These are phyloP conservation scores for Steromphala cineraria DNA, from an alignment of 2,888 invertebrate genomes.

Conservation along the genomic window DNA sequence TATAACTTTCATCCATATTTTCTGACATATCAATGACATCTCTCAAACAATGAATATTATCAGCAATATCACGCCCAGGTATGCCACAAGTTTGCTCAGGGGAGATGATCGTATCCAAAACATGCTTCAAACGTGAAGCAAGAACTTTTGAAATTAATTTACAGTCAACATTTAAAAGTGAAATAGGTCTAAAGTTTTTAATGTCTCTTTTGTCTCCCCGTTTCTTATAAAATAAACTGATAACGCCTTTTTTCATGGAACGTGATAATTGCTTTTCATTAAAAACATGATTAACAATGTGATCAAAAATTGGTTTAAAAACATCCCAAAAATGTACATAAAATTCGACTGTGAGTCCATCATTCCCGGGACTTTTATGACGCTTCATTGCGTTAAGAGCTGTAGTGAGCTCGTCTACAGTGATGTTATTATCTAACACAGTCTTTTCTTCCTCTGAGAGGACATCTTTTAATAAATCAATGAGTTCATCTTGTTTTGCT, in stretches of 20 bases:
- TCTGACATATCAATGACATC: not conserved
- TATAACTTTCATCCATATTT: not conserved
- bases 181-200: not conserved
- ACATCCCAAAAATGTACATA: not conserved
- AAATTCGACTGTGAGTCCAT: not conserved
- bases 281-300: not conserved
- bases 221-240: not conserved
- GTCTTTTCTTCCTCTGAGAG: not conserved
- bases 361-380: not conserved
- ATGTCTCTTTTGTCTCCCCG: not conserved
- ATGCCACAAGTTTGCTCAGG: not conserved
- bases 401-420: not conserved
- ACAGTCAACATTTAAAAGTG: not conserved
- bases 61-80: not conserved
- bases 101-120: not conserved
- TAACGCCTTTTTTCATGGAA: not conserved
- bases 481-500: not conserved
- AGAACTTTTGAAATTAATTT: not conserved
- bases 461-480: not conserved
- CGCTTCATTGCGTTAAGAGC: not conserved
- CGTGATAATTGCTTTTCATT: not conserved
- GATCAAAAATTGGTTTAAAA: not conserved
- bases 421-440: not conserved
- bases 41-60: not conserved
- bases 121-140: not conserved